A percentile compares a stretch with the other conserved stretches of the same genome.
phyloP scores from a whole-genome alignment of 1,140 invertebrate species.

The Ditylenchus dipsaci region DNA sequence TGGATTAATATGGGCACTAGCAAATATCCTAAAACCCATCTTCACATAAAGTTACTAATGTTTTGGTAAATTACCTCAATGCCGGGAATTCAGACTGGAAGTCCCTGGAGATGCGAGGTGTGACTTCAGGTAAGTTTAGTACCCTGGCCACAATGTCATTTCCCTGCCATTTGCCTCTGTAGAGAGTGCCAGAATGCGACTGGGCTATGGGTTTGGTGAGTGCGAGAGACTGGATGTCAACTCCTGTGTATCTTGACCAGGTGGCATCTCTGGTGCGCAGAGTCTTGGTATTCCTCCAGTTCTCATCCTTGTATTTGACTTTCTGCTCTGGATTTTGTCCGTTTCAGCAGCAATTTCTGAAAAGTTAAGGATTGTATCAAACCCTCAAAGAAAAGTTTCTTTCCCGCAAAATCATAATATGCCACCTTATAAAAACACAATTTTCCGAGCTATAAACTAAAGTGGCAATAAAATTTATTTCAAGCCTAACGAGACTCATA shows the following conservation, averaged over 20 bases:
- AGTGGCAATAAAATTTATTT: too few relatives aligned
- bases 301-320: constrained; percentile 93
- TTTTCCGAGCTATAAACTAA: too few relatives aligned
- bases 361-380: constrained; percentile 30
- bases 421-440: too few relatives aligned
- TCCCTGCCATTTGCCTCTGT: constrained; percentile 95
- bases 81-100: constrained; percentile 98
- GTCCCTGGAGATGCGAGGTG: constrained; percentile 84
- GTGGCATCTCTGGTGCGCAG: constrained; percentile 80
- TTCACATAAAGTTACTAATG: constrained; percentile 64
- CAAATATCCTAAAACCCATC: constrained; percentile 84
- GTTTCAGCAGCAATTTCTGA: constrained; percentile 51
- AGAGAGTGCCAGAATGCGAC: constrained; percentile 83
- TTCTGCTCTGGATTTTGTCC: constrained; percentile 75
- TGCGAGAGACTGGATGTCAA: constrained; percentile 84
- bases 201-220: constrained; percentile 77
- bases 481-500: too few relatives aligned
- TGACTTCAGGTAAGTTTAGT: constrained; percentile 78
- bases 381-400: too few relatives aligned
- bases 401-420: too few relatives aligned
- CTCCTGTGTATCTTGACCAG: constrained; percentile 93
- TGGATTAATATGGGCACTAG: constrained; percentile 91
- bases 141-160: constrained; percentile 96
- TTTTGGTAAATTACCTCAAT: constrained; percentile 64
- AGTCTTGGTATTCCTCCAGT: constrained; percentile 91